These are phyloP conservation scores for Sebastes paucispinis DNA, from an alignment of 2,797 vertebrate species.

Conservation along the genomic window DNA sequence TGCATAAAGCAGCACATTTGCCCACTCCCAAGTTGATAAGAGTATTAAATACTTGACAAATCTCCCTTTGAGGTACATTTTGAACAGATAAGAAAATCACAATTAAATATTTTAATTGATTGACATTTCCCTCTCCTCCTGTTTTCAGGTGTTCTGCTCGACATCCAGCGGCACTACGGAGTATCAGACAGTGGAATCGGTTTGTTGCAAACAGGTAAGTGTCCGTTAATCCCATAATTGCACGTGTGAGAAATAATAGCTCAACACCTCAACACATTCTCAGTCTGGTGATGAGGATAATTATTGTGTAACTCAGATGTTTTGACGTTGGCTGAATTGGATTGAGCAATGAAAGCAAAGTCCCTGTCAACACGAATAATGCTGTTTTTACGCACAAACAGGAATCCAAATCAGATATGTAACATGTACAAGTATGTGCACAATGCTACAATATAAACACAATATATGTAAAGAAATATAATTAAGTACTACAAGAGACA, in stretches of 20 bases:
- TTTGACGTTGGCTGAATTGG: conserved; percentile 26
- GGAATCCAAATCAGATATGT: background rate
- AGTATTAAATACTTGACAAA: too few relatives aligned
- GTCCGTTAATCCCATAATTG: conserved; percentile 62
- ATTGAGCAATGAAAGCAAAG: conserved; percentile 5
- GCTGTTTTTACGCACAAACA: background rate
- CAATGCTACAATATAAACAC: too few relatives aligned
- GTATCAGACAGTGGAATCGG: conserved; percentile 91
- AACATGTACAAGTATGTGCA: too few relatives aligned
- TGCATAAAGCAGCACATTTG: too few relatives aligned
- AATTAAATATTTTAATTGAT: too few relatives aligned
- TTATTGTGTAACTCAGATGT: conserved; percentile 34
- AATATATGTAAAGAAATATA: too few relatives aligned
- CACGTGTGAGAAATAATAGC: background rate
- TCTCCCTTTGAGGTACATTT: too few relatives aligned
- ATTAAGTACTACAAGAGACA: too few relatives aligned
- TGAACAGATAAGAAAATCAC: too few relatives aligned
- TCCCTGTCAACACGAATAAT: background rate
- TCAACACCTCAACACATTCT: conserved; percentile 17
- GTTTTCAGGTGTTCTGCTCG: conserved; percentile 89
- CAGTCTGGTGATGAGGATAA: conserved; percentile 1
- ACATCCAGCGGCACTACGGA: conserved; percentile 93
- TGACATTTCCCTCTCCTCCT: conserved; percentile 10
- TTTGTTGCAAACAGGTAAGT: conserved; percentile 94
- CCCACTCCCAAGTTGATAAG: too few relatives aligned